Conservation (phyloP, 2,113 vertebrate species). For the Eudorcas thomsonii region DNA sequence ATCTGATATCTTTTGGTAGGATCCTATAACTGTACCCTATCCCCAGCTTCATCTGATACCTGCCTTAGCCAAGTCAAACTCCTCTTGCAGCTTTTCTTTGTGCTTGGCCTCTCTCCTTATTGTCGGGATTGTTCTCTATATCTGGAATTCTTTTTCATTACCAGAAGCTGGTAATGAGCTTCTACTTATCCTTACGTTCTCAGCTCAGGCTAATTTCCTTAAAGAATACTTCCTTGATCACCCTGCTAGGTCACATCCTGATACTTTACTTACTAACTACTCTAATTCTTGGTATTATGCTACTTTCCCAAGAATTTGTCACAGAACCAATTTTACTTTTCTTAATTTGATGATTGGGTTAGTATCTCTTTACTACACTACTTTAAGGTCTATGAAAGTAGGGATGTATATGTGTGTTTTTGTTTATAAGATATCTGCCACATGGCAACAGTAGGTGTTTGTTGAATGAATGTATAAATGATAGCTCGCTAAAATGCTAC, state of each 20-base stretch:
- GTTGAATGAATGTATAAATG: not conserved
- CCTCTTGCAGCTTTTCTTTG: not conserved
- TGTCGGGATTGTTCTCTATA: not conserved
- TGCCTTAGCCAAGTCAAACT: not conserved
- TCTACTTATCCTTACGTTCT: not conserved
- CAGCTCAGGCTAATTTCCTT: not conserved
- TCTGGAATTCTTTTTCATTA: not conserved
- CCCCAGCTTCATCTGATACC: not conserved
- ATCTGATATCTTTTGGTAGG: not conserved
- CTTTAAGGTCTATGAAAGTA: not conserved
- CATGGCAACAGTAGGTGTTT: not conserved
- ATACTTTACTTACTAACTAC: not conserved
- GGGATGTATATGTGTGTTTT: not conserved
- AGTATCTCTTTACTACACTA: not conserved
- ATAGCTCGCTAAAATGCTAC: not conserved
- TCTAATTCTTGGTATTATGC: not conserved
- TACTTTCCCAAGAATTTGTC: not conserved
- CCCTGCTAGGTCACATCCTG: not conserved
- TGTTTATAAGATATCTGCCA: not conserved
- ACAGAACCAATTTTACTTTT: not conserved
- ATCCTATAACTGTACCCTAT: not conserved
- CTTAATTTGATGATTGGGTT: not conserved
- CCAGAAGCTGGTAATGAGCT: not conserved
- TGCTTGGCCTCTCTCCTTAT: not conserved
- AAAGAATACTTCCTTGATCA: not conserved